Base-by-base conservation (phyloP, 1,140 invertebrate genomes). In the Drosophila miranda region DNA sequence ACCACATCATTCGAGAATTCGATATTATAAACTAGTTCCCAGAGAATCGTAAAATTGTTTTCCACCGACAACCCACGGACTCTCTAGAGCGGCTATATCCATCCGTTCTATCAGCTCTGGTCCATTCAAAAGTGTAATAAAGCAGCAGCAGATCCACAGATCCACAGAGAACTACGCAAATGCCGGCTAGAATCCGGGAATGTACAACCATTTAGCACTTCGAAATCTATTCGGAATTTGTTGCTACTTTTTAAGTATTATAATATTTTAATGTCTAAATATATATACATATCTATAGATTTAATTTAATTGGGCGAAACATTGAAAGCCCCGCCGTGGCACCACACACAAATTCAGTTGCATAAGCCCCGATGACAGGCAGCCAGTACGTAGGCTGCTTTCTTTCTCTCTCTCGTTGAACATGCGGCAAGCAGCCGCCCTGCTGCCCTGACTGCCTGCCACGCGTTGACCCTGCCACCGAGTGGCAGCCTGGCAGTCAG, bases 1-100 rank as follows among this genome's bases (percentile, higher is more conserved):
- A 71, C 30, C 49, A 67, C 30, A 75, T 43, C 49, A 73, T 76
- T 73, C 59, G 72, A 74, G 34, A 38, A 38, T 74, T 74, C 16
- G 28, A 83, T 84, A 86, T 71, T 84, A 86, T 59, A 82, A 66
- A 72, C 74, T 73, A 74, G 76, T 80, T 86, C 77, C 34, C 34
- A 54, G 60, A 63, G 71, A 56, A 83, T 86, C 81, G 73, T 84
- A 74, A 84, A 86, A 84, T 80, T 86, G 63, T 86, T 84, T 83
- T 83, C 45, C 71, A 72, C 30, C 71, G 72, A 61, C 80, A 58
- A 26, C 16, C 45, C 43, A 57, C 68, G 13, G 42, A 50, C 11
- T 38, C 11, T 38, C 34, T 13, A 38, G 13, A 38, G 3, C 34
- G 5, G 11, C 30, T 30, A 30, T 30, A 30, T 9, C 2, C 3